phyloP scores from a whole-genome alignment of 1,140 invertebrate species.

The Drosophila lacteicornis region DNA sequence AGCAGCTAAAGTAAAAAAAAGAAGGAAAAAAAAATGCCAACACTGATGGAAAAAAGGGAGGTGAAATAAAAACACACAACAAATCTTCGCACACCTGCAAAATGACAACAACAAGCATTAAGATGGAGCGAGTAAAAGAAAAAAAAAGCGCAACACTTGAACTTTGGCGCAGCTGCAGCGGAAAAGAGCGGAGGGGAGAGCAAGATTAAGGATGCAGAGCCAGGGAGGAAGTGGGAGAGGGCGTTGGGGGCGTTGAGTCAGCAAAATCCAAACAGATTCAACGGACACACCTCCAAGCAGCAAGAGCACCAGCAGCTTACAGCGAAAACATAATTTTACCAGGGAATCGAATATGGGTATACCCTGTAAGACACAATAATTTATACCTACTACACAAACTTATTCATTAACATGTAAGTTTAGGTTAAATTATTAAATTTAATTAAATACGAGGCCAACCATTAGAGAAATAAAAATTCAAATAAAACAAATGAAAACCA shows the following conservation, averaged over 20 bases:
- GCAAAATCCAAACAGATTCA: conserved; percentile 24
- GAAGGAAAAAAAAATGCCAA: conserved; percentile 18
- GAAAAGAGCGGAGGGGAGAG: conserved; percentile 8
- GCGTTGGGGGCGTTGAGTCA: conserved; percentile 39
- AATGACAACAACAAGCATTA: conserved; percentile 47
- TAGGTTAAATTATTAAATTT: no score
- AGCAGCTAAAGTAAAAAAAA: conserved; percentile 43
- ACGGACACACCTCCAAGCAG: conserved; percentile 33
- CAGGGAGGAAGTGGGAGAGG: not conserved
- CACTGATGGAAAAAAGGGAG: conserved; percentile 23
- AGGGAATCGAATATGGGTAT: not conserved
- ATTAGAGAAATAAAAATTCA: no score
- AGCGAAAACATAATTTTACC: not conserved
- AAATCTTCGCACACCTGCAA: conserved; percentile 78
- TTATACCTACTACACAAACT: no score
- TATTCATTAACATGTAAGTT: not conserved
- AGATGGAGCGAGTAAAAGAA: conserved; percentile 11
- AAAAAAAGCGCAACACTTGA: conserved; percentile 73
- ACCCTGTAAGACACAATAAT: not conserved
- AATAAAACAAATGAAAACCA: no score
- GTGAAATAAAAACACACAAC: conserved; percentile 34
- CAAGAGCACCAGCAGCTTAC: not conserved
- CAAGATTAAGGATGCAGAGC: conserved; percentile 4
- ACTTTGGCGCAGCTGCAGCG: conserved; percentile 73
- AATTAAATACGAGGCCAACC: no score